Evolutionary conservation across 2,888 invertebrate species (phyloP), one percentile per base, ranked within the genome.

Genomic region (Lapara coniferarum): DNA sequence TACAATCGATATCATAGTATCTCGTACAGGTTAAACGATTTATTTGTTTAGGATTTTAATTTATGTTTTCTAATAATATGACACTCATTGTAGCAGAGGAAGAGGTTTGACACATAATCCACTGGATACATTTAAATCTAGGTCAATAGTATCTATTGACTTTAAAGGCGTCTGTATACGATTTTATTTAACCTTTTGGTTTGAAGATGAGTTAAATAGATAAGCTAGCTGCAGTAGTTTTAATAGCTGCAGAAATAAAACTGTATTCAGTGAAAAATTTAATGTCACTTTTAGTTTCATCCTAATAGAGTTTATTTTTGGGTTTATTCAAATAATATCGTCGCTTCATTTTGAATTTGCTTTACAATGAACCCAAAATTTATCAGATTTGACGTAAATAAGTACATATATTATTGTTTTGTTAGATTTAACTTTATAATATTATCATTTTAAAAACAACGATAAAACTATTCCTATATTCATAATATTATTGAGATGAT

Each of bases 1-100:
- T 49, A 19, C 63, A 49, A 12, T 10, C 63, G 49, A 19, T 16
- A 59, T 58, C 59, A 46, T 63, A 63, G 49, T 63, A 63, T 63
- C 59, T 16, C 19, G 10, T 19, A 63, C 13, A 46, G 63, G 63
- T 63, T 63, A 49, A 63, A 49, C 8, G 49, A 63, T 63, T 19
- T 49, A 13, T 19, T 19, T 63, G 46, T 63, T 63, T 59, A 16
- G 19, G 19, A 44, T 44, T 46, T n/a, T 59, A 19, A 63, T 46
- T 49, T 13, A 25, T 46, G n/a, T 14, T 59, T 16, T 16, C 19
- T 63, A 49, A 13, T 12, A 8, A 49, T 13, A 63, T 10, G 12
- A 2, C 8, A n/a, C 19, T 55, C 0, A 46, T 63, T 46, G 19
- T 19, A 19, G 19, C 13, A 13, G 46, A 49, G 19, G 19, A 49